These are phyloP conservation scores for Mesorhabditis sp. DNA, from an alignment of 2,888 invertebrate species.

Conservation along the genomic window DNA sequence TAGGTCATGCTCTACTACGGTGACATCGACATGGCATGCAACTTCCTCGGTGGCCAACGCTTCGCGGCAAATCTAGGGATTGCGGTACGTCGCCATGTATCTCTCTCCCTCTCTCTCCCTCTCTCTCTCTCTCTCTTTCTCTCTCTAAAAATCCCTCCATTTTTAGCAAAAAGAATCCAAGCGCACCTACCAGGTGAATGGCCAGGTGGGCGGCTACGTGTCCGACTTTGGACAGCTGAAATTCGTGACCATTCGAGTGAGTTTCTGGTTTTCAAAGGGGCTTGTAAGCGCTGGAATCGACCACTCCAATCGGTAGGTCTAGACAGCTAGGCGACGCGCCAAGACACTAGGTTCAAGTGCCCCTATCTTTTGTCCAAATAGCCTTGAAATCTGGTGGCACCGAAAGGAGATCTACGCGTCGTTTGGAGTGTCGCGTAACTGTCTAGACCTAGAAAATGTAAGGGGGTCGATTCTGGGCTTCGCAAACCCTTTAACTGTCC, in stretches of 20 bases:
- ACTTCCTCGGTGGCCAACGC: conserved; percentile 6
- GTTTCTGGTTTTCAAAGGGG: neutral
- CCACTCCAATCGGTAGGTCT: neutral
- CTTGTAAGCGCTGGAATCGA: neutral
- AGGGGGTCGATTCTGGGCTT: too few relatives aligned
- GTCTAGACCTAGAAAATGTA: too few relatives aligned
- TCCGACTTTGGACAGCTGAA: conserved; percentile 26
- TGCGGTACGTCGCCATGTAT: neutral
- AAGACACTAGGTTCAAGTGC: neutral
- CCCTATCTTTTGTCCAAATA: conserved; percentile 8
- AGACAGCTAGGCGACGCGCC: conserved; percentile 10
- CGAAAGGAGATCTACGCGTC: too few relatives aligned
- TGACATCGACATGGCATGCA: conserved; percentile 20
- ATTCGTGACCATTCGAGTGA: conserved; percentile 27
- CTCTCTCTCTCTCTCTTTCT: neutral
- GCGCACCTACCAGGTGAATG: conserved; percentile 24
- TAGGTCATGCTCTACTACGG: neutral
- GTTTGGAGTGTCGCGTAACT: too few relatives aligned
- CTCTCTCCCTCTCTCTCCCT: neutral
- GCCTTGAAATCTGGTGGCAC: conserved; percentile 6
- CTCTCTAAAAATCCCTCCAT: neutral
- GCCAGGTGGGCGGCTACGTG: conserved; percentile 35
- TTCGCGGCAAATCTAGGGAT: neutral
- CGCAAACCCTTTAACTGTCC: too few relatives aligned
- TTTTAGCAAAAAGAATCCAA: conserved; percentile 25